Conservation (phyloP, 92 coral and sea anemone species). For the Phymanthus crucifer region DNA sequence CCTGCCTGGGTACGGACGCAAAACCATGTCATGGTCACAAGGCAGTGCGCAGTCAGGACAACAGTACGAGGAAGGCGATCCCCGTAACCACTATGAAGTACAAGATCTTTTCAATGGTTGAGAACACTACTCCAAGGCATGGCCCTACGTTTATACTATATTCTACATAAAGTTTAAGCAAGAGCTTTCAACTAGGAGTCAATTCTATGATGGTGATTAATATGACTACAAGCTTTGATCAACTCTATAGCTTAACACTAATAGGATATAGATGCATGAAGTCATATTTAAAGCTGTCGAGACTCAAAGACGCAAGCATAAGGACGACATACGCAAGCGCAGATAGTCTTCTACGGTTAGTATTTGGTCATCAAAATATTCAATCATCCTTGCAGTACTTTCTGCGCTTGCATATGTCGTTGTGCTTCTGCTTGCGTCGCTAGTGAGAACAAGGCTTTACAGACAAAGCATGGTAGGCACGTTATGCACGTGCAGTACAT, state of each 20-base stretch:
- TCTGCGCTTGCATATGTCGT: no score
- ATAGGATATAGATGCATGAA: background rate
- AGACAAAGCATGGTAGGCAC: conserved; percentile 6
- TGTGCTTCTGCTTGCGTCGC: no score
- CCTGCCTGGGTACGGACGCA: conserved; percentile 55
- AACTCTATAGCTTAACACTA: background rate
- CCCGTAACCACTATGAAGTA: conserved; percentile 54
- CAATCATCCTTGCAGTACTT: no score
- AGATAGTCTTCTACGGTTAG: no score
- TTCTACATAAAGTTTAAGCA: background rate
- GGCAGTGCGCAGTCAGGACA: conserved; percentile 41
- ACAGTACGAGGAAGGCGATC: conserved; percentile 45
- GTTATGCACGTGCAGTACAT: background rate
- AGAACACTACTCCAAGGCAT: background rate
- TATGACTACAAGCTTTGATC: conserved; percentile 7
- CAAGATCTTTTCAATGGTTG: conserved; percentile 82
- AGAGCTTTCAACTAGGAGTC: conserved; percentile 11
- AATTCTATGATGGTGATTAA: background rate
- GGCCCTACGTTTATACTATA: background rate
- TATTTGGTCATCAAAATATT: no score
- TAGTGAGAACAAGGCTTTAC: no score
- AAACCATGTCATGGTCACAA: conserved; percentile 71
- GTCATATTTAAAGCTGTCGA: conserved; percentile 3
- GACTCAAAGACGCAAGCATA: no score
- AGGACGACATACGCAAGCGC: no score